Percentiles rank a stretch among this genome's conserved stretches.
Conservation (phyloP, 2,113 vertebrate species). For the Nansenia antarctica region DNA sequence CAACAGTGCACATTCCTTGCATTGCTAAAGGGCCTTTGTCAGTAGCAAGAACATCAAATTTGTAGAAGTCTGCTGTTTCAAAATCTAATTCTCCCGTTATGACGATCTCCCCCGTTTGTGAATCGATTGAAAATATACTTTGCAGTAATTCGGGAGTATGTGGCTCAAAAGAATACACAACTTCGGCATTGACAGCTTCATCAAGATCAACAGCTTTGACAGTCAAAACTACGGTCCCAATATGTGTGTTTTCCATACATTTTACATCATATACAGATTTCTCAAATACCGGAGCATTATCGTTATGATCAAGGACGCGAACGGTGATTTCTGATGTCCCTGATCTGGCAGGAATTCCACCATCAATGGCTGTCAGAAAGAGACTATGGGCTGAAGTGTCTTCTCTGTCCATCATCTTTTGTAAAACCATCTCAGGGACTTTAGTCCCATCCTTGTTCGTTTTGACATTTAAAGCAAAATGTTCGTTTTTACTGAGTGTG, state of each 20-base stretch:
- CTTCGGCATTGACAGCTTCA: constrained; percentile 63
- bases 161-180: constrained; percentile 59
- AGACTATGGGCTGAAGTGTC: constrained; percentile 70
- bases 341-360: constrained; percentile 72
- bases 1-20: constrained; percentile 67
- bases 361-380: constrained; percentile 72
- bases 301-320: constrained; percentile 80
- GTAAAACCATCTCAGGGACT: constrained; percentile 71
- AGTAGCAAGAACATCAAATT: constrained; percentile 55
- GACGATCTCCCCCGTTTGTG: constrained; percentile 51
- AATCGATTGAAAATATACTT: constrained; percentile 43
- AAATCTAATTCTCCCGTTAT: constrained; percentile 53
- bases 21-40: constrained; percentile 67
- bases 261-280: constrained; percentile 74
- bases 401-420: constrained; percentile 73
- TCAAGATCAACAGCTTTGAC: constrained; percentile 74
- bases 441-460: constrained; percentile 69
- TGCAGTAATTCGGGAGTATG: constrained; percentile 42
- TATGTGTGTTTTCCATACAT: constrained; percentile 72
- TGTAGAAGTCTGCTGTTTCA: constrained; percentile 43
- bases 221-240: constrained; percentile 68
- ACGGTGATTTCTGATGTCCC: constrained; percentile 74
- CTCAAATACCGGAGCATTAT: constrained; percentile 84
- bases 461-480: constrained; percentile 73
- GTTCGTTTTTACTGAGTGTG: constrained; percentile 67